Conservation (phyloP, 2,888 invertebrate genomes). For the Phrixothrix hirtus region DNA sequence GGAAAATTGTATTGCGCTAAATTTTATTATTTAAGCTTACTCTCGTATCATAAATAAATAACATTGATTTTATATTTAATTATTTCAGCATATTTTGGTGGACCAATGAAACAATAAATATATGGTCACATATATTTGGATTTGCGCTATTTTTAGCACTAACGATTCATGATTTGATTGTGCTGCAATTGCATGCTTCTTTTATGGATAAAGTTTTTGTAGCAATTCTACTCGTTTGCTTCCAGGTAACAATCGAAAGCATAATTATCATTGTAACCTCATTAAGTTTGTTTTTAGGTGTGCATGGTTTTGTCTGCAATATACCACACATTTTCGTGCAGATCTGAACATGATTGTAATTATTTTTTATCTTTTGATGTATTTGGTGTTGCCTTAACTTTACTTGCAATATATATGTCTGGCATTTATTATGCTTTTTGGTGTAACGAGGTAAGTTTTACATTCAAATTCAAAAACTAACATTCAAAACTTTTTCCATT, state of each 20-base stretch:
- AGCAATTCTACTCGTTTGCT: constrained; percentile 80
- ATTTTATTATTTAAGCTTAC: too few species aligned
- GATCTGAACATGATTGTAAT: constrained; percentile 83
- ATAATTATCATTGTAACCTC: too few species aligned
- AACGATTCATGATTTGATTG: constrained; percentile 80
- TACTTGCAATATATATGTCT: constrained; percentile 92
- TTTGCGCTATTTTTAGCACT: constrained; percentile 81
- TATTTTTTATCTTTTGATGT: constrained; percentile 89
- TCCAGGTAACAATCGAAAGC: too few species aligned
- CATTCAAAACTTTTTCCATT: constrained; percentile 34
- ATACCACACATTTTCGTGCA: constrained; percentile 94
- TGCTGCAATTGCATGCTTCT: constrained; percentile 78
- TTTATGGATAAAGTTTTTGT: constrained; percentile 84
- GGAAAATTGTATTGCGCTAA: too few species aligned
- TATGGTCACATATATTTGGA: constrained; percentile 94
- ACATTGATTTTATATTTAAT: too few species aligned
- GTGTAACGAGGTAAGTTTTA: constrained; percentile 80
- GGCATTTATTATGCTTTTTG: constrained; percentile 97
- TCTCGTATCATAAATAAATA: too few species aligned
- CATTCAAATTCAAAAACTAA: too few species aligned
- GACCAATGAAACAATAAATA: constrained; percentile 97
- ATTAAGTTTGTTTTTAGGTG: constrained; percentile 63
- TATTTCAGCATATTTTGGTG: constrained; percentile 86
- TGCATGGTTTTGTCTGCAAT: constrained; percentile 91
- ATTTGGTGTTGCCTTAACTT: constrained; percentile 89